Conservation (phyloP, 2,113 vertebrate genomes). For the Anguilla rostrata region DNA sequence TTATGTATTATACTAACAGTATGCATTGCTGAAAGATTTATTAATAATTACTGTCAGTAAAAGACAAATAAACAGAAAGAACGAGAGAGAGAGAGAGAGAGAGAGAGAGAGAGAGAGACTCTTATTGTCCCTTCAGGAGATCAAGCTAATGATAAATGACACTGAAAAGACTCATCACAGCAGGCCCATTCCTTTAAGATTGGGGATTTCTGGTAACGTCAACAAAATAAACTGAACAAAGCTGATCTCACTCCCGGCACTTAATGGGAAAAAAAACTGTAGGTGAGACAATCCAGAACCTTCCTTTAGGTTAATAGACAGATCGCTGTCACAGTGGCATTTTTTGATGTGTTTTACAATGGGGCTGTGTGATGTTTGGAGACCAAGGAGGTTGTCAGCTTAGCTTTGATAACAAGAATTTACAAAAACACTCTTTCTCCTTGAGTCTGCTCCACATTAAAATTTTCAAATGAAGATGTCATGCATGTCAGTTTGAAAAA, state of each 20-base stretch:
- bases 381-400: neutral
- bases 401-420: constrained; percentile 16
- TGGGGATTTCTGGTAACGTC: neutral
- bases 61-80: neutral
- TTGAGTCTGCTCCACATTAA: neutral
- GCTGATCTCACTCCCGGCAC: neutral
- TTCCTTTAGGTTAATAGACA: neutral
- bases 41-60: no score
- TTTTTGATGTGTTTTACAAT: neutral
- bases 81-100: neutral
- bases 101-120: neutral
- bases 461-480: neutral
- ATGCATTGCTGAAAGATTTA: no score
- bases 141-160: neutral
- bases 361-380: neutral
- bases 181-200: neutral
- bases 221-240: neutral
- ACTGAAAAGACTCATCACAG: neutral
- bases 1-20: no score
- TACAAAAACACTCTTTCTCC: constrained; percentile 15
- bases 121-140: neutral
- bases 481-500: neutral
- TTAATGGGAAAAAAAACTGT: neutral
- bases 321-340: neutral
- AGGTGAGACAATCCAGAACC: neutral